These are phyloP conservation scores for Arvicanthis niloticus DNA, from an alignment of 2,113 vertebrate species.

Conservation along the genomic window DNA sequence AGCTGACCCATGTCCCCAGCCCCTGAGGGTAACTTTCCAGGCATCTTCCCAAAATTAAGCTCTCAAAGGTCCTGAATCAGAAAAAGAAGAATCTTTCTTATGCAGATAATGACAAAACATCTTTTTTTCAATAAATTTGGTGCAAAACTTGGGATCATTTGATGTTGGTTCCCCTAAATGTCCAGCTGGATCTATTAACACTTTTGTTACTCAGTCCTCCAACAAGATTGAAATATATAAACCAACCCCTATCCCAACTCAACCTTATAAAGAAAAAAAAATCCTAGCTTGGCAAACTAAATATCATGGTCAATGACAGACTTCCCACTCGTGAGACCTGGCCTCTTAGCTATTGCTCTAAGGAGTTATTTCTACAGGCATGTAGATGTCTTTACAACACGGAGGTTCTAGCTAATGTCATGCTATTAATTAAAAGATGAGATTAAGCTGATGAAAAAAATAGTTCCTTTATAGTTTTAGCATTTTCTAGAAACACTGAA, in stretches of 20 bases:
- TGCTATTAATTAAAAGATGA: no score
- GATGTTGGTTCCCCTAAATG: neutral
- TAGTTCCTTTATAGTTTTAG: constrained; percentile 40
- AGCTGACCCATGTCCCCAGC: no score
- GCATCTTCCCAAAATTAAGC: neutral
- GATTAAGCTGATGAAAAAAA: constrained; percentile 62
- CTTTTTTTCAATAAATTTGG: neutral
- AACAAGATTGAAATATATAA: neutral
- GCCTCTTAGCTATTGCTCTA: neutral
- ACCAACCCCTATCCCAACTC: neutral
- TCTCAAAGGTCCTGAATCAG: neutral
- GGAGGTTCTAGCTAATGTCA: neutral
- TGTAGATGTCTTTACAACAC: neutral
- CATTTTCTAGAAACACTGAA: constrained; percentile 11
- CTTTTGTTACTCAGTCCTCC: neutral
- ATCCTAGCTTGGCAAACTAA: neutral
- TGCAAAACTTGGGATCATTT: neutral
- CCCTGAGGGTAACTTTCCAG: neutral
- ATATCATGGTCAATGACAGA: neutral
- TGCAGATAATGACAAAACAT: neutral
- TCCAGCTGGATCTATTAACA: neutral
- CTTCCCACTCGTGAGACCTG: neutral
- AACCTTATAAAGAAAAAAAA: neutral
- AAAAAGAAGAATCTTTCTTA: neutral
- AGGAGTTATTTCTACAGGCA: constrained; percentile 35